A percentile compares a stretch with the other conserved stretches of the same genome.
Conservation (phyloP, 2,797 vertebrate species). For the Smutsia temminckii region DNA sequence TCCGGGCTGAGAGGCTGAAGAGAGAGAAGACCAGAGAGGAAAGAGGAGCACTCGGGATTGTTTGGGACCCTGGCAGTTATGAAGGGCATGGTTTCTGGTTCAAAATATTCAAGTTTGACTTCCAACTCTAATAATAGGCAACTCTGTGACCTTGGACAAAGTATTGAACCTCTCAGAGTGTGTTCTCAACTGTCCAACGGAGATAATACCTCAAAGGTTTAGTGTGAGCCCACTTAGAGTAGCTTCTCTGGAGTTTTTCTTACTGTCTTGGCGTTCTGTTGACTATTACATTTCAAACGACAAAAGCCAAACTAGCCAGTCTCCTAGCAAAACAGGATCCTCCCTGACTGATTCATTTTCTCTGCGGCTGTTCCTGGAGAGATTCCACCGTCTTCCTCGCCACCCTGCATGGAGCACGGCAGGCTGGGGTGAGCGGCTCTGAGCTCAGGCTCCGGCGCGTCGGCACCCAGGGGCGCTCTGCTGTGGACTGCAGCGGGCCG, state of each 20-base stretch:
- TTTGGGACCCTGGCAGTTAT: too few relatives aligned
- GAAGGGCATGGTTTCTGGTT: background rate
- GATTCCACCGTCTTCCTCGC: background rate
- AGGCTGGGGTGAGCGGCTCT: background rate
- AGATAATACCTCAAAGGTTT: background rate
- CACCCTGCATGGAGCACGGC: background rate
- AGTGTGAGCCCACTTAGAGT: background rate
- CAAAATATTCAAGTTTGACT: background rate
- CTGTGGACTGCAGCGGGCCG: accelerated
- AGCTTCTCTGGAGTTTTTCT: background rate
- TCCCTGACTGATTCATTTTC: background rate
- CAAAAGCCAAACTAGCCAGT: background rate
- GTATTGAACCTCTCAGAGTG: background rate
- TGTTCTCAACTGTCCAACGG: background rate
- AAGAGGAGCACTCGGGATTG: background rate
- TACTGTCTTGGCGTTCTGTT: background rate
- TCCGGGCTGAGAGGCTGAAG: background rate
- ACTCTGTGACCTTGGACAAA: background rate
- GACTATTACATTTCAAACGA: background rate
- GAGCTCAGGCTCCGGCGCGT: background rate
- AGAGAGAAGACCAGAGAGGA: background rate
- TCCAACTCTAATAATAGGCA: background rate
- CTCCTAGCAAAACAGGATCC: background rate
- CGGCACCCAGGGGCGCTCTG: background rate
- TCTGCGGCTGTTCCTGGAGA: background rate